Evolutionary conservation across 2,113 vertebrate species (phyloP).

Genomic region (Lycocorax pyrrhopterus): DNA sequence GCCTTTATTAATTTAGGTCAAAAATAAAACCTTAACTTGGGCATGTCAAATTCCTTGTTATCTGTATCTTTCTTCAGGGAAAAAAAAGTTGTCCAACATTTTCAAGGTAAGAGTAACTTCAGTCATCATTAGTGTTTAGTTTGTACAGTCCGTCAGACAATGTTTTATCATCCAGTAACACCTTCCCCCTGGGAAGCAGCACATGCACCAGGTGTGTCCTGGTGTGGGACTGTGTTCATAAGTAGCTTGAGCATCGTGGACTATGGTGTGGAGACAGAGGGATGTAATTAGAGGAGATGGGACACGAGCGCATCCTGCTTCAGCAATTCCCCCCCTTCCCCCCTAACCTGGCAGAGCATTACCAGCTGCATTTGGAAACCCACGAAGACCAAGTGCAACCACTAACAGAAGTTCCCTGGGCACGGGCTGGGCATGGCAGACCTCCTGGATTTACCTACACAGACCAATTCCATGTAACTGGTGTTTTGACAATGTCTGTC

Average conservation of each 20-base stretch:
- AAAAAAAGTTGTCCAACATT: not conserved
- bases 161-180: not conserved
- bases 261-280: not conserved
- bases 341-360: not conserved
- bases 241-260: not conserved
- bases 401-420: not conserved
- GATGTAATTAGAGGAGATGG: not conserved
- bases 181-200: not conserved
- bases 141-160: not conserved
- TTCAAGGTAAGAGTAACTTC: not conserved
- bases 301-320: not conserved
- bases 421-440: not conserved
- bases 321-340: not conserved
- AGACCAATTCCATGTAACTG: too few relatives aligned
- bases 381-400: not conserved
- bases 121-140: not conserved
- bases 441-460: not conserved
- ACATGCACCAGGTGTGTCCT: not conserved
- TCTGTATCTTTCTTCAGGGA: not conserved
- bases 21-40: not conserved
- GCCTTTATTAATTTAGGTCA: not conserved
- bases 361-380: not conserved
- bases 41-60: not conserved
- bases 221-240: too few relatives aligned
- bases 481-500: not conserved